Evolutionary conservation across 2,113 vertebrate genomes (phyloP), one percentile per base, ranked within the genome.

Genomic region (Scophthalmus maximus): DNA sequence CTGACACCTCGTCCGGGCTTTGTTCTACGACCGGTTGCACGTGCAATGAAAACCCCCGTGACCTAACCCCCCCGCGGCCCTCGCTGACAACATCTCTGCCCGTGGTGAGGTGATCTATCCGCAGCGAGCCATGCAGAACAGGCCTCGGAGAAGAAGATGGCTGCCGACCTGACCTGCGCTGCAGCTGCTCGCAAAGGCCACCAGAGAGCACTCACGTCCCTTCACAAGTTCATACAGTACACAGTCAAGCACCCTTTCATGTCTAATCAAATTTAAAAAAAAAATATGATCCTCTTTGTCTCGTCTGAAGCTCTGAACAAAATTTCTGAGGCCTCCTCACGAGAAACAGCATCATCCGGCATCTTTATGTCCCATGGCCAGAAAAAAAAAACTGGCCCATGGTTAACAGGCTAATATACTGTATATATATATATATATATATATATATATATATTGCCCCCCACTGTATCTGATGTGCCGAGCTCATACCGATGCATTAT

Each of bases 61-160:
- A 42, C 36, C 36, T 1, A 17, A 32, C 18, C 25, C 20, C 2
- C n/a, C n/a, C n/a, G n/a, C n/a, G 50, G 32, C 34, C 26, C 36
- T 34, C n/a, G 27, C 4, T 36, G 38, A 65, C 52, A 6, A n/a
- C 30, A 52, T 59, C 56, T 23, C 60, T 17, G 25, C 66, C 64
- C 52, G 65, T 60, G 38, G 36, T 52, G 53, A 25, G 71, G 15
- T 25, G 71, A 73, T 74, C 52, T 40, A 12, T 76, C 67, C 79
- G 68, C 51, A 63, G 27, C 71, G 32, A 62, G 51, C 51, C 55
- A 32, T 49, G 60, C 78, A 60, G n/a, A 73, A 50, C 73, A 67
- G 55, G 58, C 65, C 49, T 68, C 30, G 3, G 38, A 81, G 86
- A 80, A 55, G 79, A 88, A 88, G 87, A 91, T 91, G 89, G 89